Evolutionary conservation across 2,888 invertebrate species (phyloP).

Genomic region (Cerastis rubricosa): DNA sequence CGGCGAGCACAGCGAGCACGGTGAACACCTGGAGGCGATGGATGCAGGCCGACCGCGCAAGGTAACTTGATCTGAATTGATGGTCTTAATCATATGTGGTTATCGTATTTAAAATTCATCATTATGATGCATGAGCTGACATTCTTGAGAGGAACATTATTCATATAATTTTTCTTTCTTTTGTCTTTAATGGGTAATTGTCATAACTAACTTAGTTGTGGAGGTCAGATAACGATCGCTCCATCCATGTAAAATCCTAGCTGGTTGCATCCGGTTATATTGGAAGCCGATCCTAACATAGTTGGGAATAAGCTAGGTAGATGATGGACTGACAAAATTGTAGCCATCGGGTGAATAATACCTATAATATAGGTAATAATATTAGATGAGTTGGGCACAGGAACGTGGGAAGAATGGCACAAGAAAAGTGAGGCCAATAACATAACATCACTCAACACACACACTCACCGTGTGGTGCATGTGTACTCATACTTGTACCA

Average conservation of each 20-base stretch:
- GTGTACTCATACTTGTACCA: too few species aligned
- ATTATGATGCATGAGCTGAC: neutral
- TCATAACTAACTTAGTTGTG: neutral
- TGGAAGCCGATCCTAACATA: neutral
- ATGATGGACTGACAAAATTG: neutral
- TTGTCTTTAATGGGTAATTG: too few species aligned
- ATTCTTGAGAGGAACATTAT: neutral
- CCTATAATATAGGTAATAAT: too few species aligned
- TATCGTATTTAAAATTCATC: neutral
- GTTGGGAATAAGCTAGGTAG: neutral
- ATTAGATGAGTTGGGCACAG: too few species aligned
- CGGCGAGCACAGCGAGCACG: conserved; percentile 72
- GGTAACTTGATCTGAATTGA: conserved; percentile 81
- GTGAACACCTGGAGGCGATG: conserved; percentile 78
- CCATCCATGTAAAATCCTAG: neutral
- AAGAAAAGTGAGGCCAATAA: neutral
- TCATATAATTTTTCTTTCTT: too few species aligned
- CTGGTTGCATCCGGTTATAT: neutral
- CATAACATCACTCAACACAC: too few species aligned
- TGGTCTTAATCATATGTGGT: neutral
- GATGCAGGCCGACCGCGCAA: conserved; percentile 85
- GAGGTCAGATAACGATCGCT: neutral
- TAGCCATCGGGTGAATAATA: too few species aligned
- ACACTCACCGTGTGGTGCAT: too few species aligned
- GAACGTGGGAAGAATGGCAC: neutral